Evolutionary conservation across 2,888 invertebrate genomes (phyloP).

Genomic region (Drosophila mayaguana): DNA sequence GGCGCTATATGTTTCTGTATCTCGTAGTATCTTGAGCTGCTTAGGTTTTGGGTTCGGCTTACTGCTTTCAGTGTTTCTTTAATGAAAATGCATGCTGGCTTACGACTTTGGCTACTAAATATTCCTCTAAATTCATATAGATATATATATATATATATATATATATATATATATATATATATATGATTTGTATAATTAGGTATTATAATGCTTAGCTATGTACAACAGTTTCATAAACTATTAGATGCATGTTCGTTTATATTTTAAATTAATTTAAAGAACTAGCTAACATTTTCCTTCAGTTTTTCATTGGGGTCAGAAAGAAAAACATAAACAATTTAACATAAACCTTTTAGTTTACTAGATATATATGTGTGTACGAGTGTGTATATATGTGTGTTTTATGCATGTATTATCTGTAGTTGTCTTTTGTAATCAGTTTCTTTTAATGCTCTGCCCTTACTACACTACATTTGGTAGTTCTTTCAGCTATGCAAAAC

Average conservation of each 20-base stretch:
- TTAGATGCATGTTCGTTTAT: conserved; percentile 48
- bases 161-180: conserved; percentile 39
- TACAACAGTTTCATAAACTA: conserved; percentile 79
- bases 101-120: conserved; percentile 71
- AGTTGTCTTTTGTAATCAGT: conserved; percentile 7
- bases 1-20: conserved; percentile 35
- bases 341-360: conserved; percentile 55
- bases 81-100: conserved; percentile 78
- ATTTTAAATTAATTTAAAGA: conserved; percentile 69
- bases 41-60: conserved; percentile 26
- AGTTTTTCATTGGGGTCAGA: conserved; percentile 1
- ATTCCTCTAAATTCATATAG: conserved; percentile 43
- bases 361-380: conserved; percentile 37
- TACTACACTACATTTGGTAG: conserved; percentile 14
- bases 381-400: conserved; percentile 9
- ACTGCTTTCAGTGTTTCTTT: background rate
- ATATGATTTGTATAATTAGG: conserved; percentile 40
- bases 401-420: conserved; percentile 17
- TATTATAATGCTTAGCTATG: conserved; percentile 61
- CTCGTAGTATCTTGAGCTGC: conserved; percentile 38
- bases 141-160: conserved; percentile 38
- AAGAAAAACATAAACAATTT: conserved; percentile 60
- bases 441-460: conserved; percentile 35
- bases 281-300: conserved; percentile 74
- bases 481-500: conserved; percentile 47